A percentile compares a stretch with the other conserved stretches of the same genome.
These are phyloP conservation scores for Cryptus armator DNA, from an alignment of 2,888 invertebrate genomes.

Conservation along the genomic window DNA sequence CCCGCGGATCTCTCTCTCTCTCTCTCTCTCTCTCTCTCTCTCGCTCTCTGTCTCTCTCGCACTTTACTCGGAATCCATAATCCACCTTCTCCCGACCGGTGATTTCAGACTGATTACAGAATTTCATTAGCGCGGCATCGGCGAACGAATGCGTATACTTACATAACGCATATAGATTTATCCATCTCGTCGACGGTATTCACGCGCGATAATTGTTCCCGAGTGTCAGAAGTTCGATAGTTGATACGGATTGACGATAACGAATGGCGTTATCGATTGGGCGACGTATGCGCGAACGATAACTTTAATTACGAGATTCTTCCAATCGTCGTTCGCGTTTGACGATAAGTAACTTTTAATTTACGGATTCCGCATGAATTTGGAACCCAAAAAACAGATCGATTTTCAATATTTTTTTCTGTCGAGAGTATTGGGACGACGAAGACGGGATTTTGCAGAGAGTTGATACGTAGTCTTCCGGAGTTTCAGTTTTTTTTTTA, in stretches of 20 bases:
- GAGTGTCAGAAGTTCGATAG: constrained; percentile 52
- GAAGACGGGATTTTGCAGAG: too few species aligned
- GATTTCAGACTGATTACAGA: constrained; percentile 66
- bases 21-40: neutral
- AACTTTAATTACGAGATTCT: too few species aligned
- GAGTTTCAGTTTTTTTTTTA: too few species aligned
- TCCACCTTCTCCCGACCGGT: constrained; percentile 38
- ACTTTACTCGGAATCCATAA: constrained; percentile 58
- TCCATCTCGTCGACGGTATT: constrained; percentile 52
- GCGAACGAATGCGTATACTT: constrained; percentile 29
- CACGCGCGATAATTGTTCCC: constrained; percentile 57
- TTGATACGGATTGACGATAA: constrained; percentile 22
- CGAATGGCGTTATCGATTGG: constrained; percentile 15
- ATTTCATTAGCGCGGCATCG: constrained; percentile 67
- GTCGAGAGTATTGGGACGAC: too few species aligned
- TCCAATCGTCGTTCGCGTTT: too few species aligned
- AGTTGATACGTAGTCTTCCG: too few species aligned
- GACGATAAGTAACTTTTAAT: too few species aligned
- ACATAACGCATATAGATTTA: constrained; percentile 28
- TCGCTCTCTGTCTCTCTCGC: constrained; percentile 12
- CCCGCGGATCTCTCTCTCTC: neutral
- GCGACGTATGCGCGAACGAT: constrained; percentile 1
- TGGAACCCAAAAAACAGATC: too few species aligned
- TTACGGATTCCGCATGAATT: too few species aligned
- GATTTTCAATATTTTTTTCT: too few species aligned